Base-by-base conservation (phyloP, 2,888 invertebrate genomes). In the Odontomyia ornata region DNA sequence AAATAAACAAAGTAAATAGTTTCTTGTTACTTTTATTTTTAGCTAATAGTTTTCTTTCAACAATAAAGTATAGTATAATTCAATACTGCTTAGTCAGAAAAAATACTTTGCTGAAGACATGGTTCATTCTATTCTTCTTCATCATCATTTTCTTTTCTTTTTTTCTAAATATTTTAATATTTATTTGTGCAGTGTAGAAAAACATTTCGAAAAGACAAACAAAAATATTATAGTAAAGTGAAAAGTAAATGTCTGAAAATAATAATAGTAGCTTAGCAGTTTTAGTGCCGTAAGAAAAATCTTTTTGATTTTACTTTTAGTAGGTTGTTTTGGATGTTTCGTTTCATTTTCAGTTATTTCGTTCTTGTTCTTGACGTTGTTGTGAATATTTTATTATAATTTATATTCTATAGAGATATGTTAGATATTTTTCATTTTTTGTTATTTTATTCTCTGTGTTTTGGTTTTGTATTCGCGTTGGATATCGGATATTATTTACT, bases 141-240 rank as follows among this genome's bases (percentile, higher is more conserved):
- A n/a, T n/a, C n/a, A n/a, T n/a, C n/a, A n/a, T n/a, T n/a, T n/a
- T n/a, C n/a, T n/a, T n/a, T n/a, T n/a, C n/a, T 18, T 52, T 52
- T 52, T n/a, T 52, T 30, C 46, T 69, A n/a, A 67, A 67, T 46
- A 67, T 27, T 36, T 36, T 67, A 4, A 67, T 13, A 2, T 69
- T 27, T 21, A 27, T 69, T 69, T 69, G 69, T 69, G 69, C 69
- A 69, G 46, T 69, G 46, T 69, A 69, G 69, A 69, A 69, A 69
- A 67, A 46, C 46, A n/a, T 69, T 47, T 47, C 46, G 69, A 47
- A 25, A 65, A 65, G 36, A 65, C 5, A 65, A 65, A 36, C 15
- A 47, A 30, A 64, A 28, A 60, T n/a, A n/a, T 28, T 30, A 15
- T 23, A 47, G 13, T 25, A 69, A 69, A 69, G 47, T 69, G 46